phyloP scores from a whole-genome alignment of 2,797 vertebrate species.

The Astyanax mexicanus region DNA sequence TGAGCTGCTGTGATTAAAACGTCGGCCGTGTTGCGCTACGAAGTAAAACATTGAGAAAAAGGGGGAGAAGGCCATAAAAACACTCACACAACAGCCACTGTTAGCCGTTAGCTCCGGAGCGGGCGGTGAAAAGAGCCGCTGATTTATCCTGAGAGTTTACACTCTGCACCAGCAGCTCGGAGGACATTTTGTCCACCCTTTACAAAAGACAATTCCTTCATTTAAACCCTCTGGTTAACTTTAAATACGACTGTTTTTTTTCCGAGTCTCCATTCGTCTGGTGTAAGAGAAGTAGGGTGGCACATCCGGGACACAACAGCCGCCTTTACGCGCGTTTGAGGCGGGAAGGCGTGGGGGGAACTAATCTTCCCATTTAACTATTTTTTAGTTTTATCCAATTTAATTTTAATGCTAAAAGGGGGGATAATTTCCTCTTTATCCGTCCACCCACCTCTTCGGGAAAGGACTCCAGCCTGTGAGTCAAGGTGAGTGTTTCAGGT shows the following conservation, averaged over 20 bases:
- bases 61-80: constrained; percentile 70
- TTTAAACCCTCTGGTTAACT: neutral
- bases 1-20: constrained; percentile 77
- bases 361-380: constrained; percentile 95
- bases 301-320: constrained; percentile 85
- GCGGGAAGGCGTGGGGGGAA: constrained; percentile 98
- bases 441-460: constrained; percentile 54
- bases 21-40: constrained; percentile 72
- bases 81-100: constrained; percentile 65
- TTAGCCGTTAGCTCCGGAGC: constrained; percentile 51
- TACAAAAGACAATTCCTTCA: neutral
- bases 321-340: too few species aligned
- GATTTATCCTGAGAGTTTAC: constrained; percentile 72
- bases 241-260: too few species aligned
- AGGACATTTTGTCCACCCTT: constrained; percentile 12
- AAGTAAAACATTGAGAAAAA: constrained; percentile 70
- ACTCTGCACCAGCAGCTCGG: constrained; percentile 53
- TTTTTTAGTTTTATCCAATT: constrained; percentile 97
- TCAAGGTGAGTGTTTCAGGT: constrained; percentile 14
- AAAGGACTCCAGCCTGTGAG: constrained; percentile 32
- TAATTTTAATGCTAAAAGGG: constrained; percentile 83
- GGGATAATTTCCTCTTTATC: constrained; percentile 88
- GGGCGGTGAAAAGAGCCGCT: constrained; percentile 59
- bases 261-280: neutral
- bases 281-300: constrained; percentile 10